A percentile compares a stretch with the other conserved stretches of the same genome.
Conservation (phyloP, 2,888 invertebrate genomes). For the Apamea epomidion region DNA sequence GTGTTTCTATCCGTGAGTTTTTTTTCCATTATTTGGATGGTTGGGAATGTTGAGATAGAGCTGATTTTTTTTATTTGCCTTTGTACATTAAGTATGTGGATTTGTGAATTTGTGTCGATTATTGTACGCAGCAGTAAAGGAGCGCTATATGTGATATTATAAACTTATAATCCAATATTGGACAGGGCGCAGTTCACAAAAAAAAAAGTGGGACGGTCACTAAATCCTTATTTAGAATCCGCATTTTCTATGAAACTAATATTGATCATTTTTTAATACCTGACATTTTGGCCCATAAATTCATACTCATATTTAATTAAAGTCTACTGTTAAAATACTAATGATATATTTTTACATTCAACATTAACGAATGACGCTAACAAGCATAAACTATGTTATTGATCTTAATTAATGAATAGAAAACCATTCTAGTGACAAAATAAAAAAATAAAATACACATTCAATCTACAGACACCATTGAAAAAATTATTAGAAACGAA, state of each 20-base stretch:
- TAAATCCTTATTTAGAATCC: not conserved
- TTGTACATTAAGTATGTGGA: not conserved
- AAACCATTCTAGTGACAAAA: constrained; percentile 19
- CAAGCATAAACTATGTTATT: constrained; percentile 16
- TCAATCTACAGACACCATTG: constrained; percentile 58
- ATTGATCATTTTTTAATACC: not conserved
- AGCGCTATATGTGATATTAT: not conserved
- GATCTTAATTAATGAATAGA: not conserved
- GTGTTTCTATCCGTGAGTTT: constrained; percentile 62
- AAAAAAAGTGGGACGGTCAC: not conserved
- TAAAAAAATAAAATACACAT: constrained; percentile 30
- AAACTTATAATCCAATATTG: not conserved
- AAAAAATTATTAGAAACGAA: constrained; percentile 61
- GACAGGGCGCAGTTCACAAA: not conserved
- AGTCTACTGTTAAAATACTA: not conserved
- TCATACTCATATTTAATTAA: not conserved
- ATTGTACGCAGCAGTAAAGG: not conserved
- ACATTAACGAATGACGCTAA: constrained; percentile 4
- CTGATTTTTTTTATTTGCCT: not conserved
- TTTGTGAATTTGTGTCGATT: not conserved
- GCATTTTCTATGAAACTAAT: not conserved
- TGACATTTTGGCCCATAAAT: not conserved
- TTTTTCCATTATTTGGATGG: constrained; percentile 15
- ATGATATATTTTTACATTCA: constrained; percentile 5
- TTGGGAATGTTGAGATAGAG: no score